Base-by-base conservation (phyloP, 2,113 vertebrate species). In the Gopherus evgoodei region DNA sequence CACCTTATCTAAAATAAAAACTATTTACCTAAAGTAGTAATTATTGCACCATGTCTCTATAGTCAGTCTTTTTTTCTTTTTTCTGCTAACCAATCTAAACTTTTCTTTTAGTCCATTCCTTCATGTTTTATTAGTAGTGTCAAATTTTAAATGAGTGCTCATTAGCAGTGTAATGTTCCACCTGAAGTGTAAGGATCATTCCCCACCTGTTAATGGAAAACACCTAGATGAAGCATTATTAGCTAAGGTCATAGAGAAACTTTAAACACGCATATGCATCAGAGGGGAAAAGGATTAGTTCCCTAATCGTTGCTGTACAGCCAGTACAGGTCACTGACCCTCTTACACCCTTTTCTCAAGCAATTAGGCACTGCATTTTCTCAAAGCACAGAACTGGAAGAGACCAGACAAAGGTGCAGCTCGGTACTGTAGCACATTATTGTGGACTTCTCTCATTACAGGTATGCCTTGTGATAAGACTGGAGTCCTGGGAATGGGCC, bases 401-500 rank as follows among this genome's bases (percentile, higher is more conserved):
- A 47, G 42, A 25, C 22, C 75, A 47, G 42, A 24, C 42, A 44
- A 6, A 47, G 47, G 22, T 44, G 75, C 42, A 47, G 5, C 38
- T 47, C 13, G 14, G 12, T 25, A 78, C 13, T 47, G 42, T 29
- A 76, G 24, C 42, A 44, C 72, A 27, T 24, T 76, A 8, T 44
- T 78, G 42, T 8, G 6, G 11, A 78, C 75, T 78, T 78, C 13
- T 47, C 8, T 62, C 21, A 65, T 82, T 91, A 75, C 0, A 0
- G 62, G 29, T n/a, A 38, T 90, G 91, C 85, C 10, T 78, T 78
- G 81, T 91, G 90, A 81, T 0, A 19, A 84, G 38, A 3, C 27
- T 14, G 80, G 56, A 81, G 50, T 83, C 80, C 10, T 93, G 56
- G 85, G 75, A 13, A 80, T 35, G 42, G 94, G 87, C 90, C n/a